Evolutionary conservation across 35 echinoderm and acorn worm species (phyloP), one percentile per base, ranked within the genome.

Genomic region (Ophiothrix spiculata): DNA sequence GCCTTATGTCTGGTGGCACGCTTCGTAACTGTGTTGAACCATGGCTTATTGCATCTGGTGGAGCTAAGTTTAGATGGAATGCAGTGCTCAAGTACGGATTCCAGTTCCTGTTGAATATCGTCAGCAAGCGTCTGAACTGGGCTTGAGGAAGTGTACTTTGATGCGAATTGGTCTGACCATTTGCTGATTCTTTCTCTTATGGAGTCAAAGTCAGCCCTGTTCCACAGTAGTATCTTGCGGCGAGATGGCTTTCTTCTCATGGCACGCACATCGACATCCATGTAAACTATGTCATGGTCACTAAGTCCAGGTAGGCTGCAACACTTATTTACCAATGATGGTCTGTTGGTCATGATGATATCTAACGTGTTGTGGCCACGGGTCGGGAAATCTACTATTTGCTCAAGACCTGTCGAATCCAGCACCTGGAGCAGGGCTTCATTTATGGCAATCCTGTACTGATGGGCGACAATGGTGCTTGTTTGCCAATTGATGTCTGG

Each of bases 91-190:
- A n/a, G n/a, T n/a, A n/a, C n/a, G n/a, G n/a, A n/a, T n/a, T n/a
- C n/a, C n/a, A n/a, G n/a, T n/a, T n/a, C n/a, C n/a, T n/a, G n/a
- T n/a, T n/a, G n/a, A n/a, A n/a, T n/a, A n/a, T n/a, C n/a, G n/a
- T n/a, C n/a, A n/a, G n/a, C n/a, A n/a, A n/a, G n/a, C n/a, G n/a
- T n/a, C n/a, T n/a, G n/a, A n/a, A n/a, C n/a, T n/a, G n/a, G n/a
- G n/a, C n/a, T n/a, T n/a, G n/a, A n/a, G n/a, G n/a, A n/a, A n/a
- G n/a, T n/a, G n/a, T n/a, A n/a, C n/a, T n/a, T n/a, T n/a, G n/a
- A n/a, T n/a, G n/a, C n/a, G n/a, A n/a, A 77, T 77, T 77, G 75
- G 4, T 28, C 36, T 77, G 75, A 77, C 75, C 75, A 77, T 77
- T 77, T 31, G 29, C 36, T 77, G 1, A 77, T 77, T 77, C 32